A percentile compares a stretch with the other conserved stretches of the same genome.
phyloP scores from a whole-genome alignment of 2,888 invertebrate species.

The Lysandra bellargus region DNA sequence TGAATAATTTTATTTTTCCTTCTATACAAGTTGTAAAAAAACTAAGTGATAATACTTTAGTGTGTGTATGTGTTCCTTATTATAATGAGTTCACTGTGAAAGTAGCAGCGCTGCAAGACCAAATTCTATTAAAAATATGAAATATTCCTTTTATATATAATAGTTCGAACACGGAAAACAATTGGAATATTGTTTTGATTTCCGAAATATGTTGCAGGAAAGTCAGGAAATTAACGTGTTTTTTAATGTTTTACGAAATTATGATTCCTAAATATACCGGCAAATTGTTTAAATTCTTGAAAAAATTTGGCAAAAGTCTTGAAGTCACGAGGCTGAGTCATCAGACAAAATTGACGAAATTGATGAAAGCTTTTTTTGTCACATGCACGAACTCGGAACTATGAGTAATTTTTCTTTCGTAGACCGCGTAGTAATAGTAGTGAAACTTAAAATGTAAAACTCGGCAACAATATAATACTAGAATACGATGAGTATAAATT shows the following conservation, averaged over 20 bases:
- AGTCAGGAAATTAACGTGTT: no score
- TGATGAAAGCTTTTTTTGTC: slow-evolving; percentile 15
- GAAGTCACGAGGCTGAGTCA: slow-evolving; percentile 5
- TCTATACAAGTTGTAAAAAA: no score
- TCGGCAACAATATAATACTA: no score
- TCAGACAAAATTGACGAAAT: not conserved
- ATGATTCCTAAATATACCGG: not conserved
- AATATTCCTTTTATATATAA: no score
- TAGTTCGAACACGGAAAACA: no score
- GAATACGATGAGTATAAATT: no score
- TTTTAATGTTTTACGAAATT: not conserved
- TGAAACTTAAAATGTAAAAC: not conserved
- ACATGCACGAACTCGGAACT: not conserved
- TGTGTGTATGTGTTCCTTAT: no score
- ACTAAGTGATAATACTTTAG: no score
- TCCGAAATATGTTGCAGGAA: not conserved
- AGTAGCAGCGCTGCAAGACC: no score
- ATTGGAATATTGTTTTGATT: not conserved
- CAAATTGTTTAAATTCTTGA: not conserved
- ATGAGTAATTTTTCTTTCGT: slow-evolving; percentile 9
- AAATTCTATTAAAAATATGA: no score
- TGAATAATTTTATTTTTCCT: no score
- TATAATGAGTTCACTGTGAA: no score
- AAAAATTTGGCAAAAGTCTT: not conserved
- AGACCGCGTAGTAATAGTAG: not conserved